Evolutionary conservation across 2,113 vertebrate genomes (phyloP).

Genomic region (Romanogobio albipinnatus): DNA sequence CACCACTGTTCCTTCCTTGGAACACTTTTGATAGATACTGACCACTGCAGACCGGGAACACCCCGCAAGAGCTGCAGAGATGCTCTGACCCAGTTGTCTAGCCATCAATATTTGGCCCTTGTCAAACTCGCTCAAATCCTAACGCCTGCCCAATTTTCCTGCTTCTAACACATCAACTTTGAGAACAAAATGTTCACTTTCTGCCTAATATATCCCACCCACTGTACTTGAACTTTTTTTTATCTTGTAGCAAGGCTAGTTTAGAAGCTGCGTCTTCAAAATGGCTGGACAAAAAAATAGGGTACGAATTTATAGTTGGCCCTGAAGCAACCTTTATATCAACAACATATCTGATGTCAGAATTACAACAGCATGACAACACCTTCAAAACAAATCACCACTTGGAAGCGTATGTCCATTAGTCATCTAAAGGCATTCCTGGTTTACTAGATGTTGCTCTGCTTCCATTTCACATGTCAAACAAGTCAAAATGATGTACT

Average conservation of each 20-base stretch:
- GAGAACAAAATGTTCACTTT: too few species aligned
- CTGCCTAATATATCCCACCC: too few species aligned
- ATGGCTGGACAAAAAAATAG: neutral
- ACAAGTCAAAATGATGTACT: constrained; percentile 20
- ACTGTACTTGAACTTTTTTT: neutral
- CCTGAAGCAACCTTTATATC: neutral
- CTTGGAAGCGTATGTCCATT: constrained; percentile 18
- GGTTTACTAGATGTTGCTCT: neutral
- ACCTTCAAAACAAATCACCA: constrained; percentile 8
- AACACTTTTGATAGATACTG: too few species aligned
- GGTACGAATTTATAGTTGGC: neutral
- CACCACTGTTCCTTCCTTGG: too few species aligned
- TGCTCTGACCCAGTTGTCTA: too few species aligned
- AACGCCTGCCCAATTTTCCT: too few species aligned
- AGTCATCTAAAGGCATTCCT: neutral
- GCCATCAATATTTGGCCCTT: too few species aligned
- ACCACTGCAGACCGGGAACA: too few species aligned
- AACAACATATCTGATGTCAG: neutral
- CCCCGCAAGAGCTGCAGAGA: too few species aligned
- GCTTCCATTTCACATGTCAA: neutral
- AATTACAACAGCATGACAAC: constrained; percentile 34
- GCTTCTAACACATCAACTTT: too few species aligned
- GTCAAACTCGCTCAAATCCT: too few species aligned
- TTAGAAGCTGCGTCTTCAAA: neutral
- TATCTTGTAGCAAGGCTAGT: neutral